Conservation (phyloP, 2,113 vertebrate genomes). For the Poecilia latipinna region DNA sequence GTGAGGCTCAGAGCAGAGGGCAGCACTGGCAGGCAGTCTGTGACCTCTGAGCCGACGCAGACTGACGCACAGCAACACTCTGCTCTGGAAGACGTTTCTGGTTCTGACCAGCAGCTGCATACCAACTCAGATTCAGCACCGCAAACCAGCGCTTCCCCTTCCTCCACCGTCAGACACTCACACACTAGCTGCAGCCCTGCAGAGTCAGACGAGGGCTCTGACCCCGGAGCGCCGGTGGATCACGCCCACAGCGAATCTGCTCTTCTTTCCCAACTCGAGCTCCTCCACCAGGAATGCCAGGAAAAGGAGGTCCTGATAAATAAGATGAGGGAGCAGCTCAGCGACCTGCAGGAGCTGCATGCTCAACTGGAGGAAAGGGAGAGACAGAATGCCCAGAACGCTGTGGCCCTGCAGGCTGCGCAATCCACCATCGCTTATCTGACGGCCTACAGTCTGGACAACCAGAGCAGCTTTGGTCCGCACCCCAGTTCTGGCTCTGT, state of each 20-base stretch:
- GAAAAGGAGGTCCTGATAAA: constrained; percentile 78
- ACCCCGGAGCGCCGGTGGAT: constrained; percentile 17
- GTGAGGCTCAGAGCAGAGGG: constrained; percentile 67
- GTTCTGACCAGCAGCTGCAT: constrained; percentile 28
- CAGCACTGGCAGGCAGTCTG: constrained; percentile 30
- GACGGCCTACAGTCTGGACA: constrained; percentile 80
- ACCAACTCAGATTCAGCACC: constrained; percentile 22
- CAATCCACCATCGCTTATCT: constrained; percentile 82
- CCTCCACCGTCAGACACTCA: constrained; percentile 4
- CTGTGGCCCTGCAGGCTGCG: constrained; percentile 74
- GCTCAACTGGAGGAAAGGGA: constrained; percentile 75
- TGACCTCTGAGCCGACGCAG: constrained; percentile 37
- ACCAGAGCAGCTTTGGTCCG: constrained; percentile 53
- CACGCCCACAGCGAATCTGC: constrained; percentile 24
- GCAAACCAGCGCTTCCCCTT: constrained; percentile 37
- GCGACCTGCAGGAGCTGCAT: constrained; percentile 68
- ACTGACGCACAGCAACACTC: constrained; percentile 23
- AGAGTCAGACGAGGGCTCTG: constrained; percentile 29
- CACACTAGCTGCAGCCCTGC: constrained; percentile 16
- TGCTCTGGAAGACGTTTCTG: constrained; percentile 10
- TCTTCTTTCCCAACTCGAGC: constrained; percentile 74
- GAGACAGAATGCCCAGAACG: constrained; percentile 60
- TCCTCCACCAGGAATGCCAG: constrained; percentile 81
- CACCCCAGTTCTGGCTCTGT: constrained; percentile 12
- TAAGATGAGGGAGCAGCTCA: constrained; percentile 67